These are phyloP conservation scores for Leguminivora glycinivorella DNA, from an alignment of 1,140 invertebrate genomes.

Conservation along the genomic window DNA sequence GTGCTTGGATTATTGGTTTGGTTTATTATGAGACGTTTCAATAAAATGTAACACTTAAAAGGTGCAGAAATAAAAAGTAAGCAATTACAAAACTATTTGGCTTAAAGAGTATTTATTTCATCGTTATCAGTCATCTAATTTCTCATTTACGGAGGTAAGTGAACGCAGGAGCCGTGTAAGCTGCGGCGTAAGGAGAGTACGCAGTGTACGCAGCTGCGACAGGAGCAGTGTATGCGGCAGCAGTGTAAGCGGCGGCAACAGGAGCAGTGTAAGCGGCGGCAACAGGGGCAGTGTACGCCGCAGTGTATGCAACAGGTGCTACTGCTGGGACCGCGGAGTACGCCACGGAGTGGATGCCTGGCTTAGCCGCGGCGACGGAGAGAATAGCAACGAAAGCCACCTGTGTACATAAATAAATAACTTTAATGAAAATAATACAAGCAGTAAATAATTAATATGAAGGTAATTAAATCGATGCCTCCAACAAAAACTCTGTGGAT, in stretches of 20 bases:
- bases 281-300: constrained; percentile 38
- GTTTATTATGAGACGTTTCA: no score
- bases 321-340: constrained; percentile 39
- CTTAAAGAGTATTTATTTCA: constrained; percentile 1
- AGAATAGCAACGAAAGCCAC: constrained; percentile 55
- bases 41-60: no score
- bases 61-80: no score
- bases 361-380: constrained; percentile 59
- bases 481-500: no score
- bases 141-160: constrained; percentile 30
- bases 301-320: constrained; percentile 13
- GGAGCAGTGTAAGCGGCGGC: constrained; percentile 40
- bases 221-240: constrained; percentile 41
- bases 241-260: constrained; percentile 33
- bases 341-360: constrained; percentile 64
- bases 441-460: no score
- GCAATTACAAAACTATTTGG: not conserved
- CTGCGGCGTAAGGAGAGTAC: constrained; percentile 36
- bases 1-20: no score
- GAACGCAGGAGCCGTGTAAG: constrained; percentile 45
- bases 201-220: constrained; percentile 43
- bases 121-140: not conserved
- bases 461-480: no score
- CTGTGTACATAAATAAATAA: constrained; percentile 37
- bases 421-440: not conserved